phyloP scores from a whole-genome alignment of 2,888 invertebrate species.

The Papilio gigon region DNA sequence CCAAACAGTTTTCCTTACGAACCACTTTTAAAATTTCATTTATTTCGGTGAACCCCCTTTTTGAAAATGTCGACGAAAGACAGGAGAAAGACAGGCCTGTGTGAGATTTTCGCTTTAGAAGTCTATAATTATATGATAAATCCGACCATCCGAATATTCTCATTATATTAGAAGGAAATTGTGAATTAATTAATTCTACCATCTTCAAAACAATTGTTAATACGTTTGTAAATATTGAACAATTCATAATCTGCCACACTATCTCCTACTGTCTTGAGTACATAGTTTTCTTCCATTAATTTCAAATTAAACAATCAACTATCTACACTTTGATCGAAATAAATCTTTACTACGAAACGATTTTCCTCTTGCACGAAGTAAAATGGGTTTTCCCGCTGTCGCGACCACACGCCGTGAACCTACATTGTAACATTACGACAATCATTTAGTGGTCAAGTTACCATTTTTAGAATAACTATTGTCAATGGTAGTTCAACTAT shows the following conservation, averaged over 20 bases:
- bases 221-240: not conserved
- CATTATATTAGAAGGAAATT: no score
- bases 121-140: no score
- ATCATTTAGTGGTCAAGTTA: not conserved
- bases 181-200: no score
- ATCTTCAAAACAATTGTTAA: not conserved
- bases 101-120: no score
- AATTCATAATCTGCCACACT: not conserved
- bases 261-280: not conserved
- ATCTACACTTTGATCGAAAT: not conserved
- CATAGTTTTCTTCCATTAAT: not conserved
- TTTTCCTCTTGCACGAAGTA: conserved; percentile 19
- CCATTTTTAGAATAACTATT: conserved; percentile 1
- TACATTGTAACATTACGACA: not conserved
- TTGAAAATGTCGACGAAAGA: no score
- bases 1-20: no score
- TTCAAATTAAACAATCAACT: not conserved
- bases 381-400: not conserved
- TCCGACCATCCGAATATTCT: no score
- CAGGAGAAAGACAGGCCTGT: no score
- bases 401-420: not conserved
- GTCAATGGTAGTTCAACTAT: not conserved
- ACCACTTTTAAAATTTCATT: no score
- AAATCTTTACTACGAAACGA: not conserved
- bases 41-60: no score